These are phyloP conservation scores for Andrena hattorfiana DNA, from an alignment of 2,888 invertebrate species.

Conservation along the genomic window DNA sequence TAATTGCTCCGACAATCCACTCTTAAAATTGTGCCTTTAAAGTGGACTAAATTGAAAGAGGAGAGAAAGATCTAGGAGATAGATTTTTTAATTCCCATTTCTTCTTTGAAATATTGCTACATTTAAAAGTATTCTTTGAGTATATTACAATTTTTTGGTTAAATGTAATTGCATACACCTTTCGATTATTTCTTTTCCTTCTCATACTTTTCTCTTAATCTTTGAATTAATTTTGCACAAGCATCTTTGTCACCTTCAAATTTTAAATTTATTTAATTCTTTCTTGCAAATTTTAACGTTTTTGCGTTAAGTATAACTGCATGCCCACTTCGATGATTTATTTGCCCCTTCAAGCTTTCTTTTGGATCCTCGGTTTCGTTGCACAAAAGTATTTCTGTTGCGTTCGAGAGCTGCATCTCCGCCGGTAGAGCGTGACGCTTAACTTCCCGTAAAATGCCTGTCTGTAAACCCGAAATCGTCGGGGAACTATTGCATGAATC, in stretches of 20 bases:
- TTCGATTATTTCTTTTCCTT: not conserved
- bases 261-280: not conserved
- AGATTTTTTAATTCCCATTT: no score
- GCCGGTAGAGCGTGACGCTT: not conserved
- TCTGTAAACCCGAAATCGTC: constrained; percentile 36
- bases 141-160: not conserved
- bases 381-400: not conserved
- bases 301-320: not conserved
- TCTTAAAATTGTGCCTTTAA: not conserved
- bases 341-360: not conserved
- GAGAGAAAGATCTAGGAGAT: no score
- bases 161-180: not conserved
- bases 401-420: not conserved
- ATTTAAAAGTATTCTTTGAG: no score
- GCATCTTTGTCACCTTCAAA: no score
- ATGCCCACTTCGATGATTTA: not conserved
- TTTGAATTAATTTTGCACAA: no score
- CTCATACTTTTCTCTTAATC: no score
- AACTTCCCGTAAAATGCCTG: not conserved
- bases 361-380: not conserved
- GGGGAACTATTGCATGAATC: constrained; percentile 46
- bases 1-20: not conserved
- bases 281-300: not conserved
- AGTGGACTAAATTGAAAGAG: not conserved
- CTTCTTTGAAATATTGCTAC: no score